phyloP scores from a whole-genome alignment of 35 echinoderm and acorn worm genomes.

The Diadema setosum region DNA sequence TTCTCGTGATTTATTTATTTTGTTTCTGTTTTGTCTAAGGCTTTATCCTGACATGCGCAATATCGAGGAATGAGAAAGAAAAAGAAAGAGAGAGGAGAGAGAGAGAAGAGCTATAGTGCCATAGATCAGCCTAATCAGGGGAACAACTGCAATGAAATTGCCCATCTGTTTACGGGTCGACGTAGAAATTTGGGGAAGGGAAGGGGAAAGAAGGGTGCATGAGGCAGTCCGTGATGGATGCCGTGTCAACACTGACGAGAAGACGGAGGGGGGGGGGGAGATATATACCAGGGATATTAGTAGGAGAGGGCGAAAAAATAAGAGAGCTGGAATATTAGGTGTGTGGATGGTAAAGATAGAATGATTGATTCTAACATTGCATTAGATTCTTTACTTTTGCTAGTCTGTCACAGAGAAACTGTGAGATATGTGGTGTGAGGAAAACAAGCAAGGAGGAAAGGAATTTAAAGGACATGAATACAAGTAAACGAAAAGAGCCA shows the following conservation, averaged over 20 bases:
- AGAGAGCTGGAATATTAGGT: not conserved
- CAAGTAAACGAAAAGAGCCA: too few relatives aligned
- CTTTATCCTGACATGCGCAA: too few relatives aligned
- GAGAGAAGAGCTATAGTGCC: too few relatives aligned
- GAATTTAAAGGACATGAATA: not conserved
- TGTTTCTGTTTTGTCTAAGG: too few relatives aligned
- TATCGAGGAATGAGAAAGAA: too few relatives aligned
- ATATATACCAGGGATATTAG: too few relatives aligned
- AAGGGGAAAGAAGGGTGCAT: too few relatives aligned
- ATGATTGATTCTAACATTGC: too few relatives aligned
- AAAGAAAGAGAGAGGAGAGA: too few relatives aligned
- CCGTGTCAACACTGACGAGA: not conserved
- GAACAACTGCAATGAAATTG: constrained; percentile 5
- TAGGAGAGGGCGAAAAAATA: not conserved
- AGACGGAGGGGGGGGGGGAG: not conserved
- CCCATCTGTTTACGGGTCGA: not conserved
- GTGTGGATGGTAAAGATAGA: not conserved
- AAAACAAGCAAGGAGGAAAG: not conserved
- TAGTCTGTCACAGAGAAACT: not conserved
- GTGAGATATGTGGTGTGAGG: not conserved
- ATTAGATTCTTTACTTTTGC: too few relatives aligned
- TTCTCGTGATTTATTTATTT: too few relatives aligned
- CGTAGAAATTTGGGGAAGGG: not conserved
- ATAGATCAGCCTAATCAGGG: not conserved
- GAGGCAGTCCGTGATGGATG: not conserved